Conservation (phyloP, 2,797 vertebrate genomes). For the Chaenodraco wilsoni region DNA sequence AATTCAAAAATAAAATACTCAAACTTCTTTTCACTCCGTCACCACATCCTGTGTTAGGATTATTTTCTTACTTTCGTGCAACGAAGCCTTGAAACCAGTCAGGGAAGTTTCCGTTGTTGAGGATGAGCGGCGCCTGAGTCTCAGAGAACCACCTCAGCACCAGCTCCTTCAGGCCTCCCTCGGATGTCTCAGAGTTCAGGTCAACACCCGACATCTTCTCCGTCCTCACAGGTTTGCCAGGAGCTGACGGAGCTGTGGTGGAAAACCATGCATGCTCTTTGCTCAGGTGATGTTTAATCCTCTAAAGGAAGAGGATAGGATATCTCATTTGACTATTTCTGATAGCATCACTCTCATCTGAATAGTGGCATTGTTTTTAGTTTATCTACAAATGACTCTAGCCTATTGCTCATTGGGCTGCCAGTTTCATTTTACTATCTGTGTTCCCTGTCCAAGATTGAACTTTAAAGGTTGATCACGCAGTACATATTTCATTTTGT, state of each 20-base stretch:
- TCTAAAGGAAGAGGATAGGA: slow-evolving; percentile 19
- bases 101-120: slow-evolving; percentile 81
- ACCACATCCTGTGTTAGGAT: not conserved
- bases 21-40: not conserved
- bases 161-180: slow-evolving; percentile 78
- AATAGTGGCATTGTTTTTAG: slow-evolving; percentile 73
- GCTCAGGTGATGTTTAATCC: not conserved
- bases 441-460: slow-evolving; percentile 52
- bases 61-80: slow-evolving; percentile 82
- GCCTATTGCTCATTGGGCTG: not conserved
- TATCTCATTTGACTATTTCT: slow-evolving; percentile 85
- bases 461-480: slow-evolving; percentile 8
- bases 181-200: slow-evolving; percentile 8
- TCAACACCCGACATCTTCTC: slow-evolving; percentile 21
- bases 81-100: slow-evolving; percentile 89
- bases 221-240: slow-evolving; percentile 18
- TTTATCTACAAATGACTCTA: slow-evolving; percentile 21
- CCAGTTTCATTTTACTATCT: slow-evolving; percentile 55
- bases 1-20: not conserved
- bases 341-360: slow-evolving; percentile 39
- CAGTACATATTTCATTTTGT: not conserved
- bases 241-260: not conserved
- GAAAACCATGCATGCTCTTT: not conserved
- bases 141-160: slow-evolving; percentile 84
- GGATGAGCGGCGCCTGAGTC: slow-evolving; percentile 78